Base-by-base conservation (phyloP, 2,888 invertebrate species). In the Yponomeuta evonymella region DNA sequence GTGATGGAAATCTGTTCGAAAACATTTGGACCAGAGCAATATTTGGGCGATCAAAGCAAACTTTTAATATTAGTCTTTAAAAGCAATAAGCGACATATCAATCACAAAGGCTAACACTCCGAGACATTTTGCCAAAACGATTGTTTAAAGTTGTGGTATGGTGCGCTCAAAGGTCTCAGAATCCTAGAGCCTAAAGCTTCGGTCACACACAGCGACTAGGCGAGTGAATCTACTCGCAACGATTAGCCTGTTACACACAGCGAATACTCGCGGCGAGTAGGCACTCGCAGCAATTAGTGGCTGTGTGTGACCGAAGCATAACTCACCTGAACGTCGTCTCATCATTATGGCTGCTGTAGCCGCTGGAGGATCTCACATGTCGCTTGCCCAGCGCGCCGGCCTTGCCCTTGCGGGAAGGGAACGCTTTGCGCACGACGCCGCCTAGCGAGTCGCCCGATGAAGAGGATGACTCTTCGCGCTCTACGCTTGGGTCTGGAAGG, bases 261-360 rank as follows among this genome's bases (percentile, higher is more conserved):
- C 23, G 23, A 23, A 23, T 23, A 23, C 23, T 23, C 23, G 23
- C 23, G 23, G 23, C 23, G 23, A 23, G 23, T 23, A 23, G 23
- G 23, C 23, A 23, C 23, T 23, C 23, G 23, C 23, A 23, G 23
- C 23, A 23, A 23, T 23, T 23, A 23, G 23, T 23, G 23, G 23
- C 23, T 23, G 23, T 23, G 23, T 23, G 23, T 23, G 23, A 23
- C 23, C 23, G 23, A 23, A 23, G 23, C 23, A 23, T 23, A 58
- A 15, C 51, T 58, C 51, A 95, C 95, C 95, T 95, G 93, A 96
- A 96, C 71, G 96, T 96, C 73, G 96, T 96, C 86, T 96, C 96
- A 86, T 96, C 96, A 84, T 96, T 96, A 88, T 96, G 96, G 88
- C 96, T 96, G 76, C 96, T 96, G 84, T 96, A 96, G 67, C 96